These are phyloP conservation scores for Drosophila subobscura DNA, from an alignment of 1,140 invertebrate genomes.

Conservation along the genomic window DNA sequence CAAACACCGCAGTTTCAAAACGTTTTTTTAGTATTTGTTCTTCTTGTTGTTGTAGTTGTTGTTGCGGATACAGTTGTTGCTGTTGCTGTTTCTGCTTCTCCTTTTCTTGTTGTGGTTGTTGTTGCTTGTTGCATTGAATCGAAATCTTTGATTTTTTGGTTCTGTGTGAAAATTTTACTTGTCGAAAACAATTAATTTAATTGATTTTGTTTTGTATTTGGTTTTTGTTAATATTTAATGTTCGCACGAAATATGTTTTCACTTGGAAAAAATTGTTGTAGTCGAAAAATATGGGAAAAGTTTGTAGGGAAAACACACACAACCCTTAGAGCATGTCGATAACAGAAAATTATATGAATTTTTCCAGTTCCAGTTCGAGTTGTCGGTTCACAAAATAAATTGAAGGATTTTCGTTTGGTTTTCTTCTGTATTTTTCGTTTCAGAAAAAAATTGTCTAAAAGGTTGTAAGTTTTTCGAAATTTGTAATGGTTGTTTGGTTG, in stretches of 20 bases:
- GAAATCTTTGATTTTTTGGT: conserved; percentile 25
- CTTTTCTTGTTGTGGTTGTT: conserved; percentile 30
- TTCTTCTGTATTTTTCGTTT: conserved; percentile 8
- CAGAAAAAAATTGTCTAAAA: conserved; percentile 38
- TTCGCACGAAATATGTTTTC: conserved; percentile 34
- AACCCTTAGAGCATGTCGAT: conserved; percentile 38
- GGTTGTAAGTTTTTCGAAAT: conserved; percentile 44
- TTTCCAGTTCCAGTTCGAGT: neutral
- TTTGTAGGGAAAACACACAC: conserved; percentile 54
- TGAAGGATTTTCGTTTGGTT: conserved; percentile 28
- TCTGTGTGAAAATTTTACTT: conserved; percentile 21
- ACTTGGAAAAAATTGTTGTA: conserved; percentile 59
- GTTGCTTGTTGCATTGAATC: conserved; percentile 50
- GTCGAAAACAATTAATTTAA: neutral
- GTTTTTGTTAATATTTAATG: neutral
- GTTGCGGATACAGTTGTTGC: conserved; percentile 17
- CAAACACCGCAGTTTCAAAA: conserved; percentile 78
- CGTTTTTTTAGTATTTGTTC: conserved; percentile 58
- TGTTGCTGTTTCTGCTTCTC: conserved; percentile 16
- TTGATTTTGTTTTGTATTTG: conserved; percentile 21
- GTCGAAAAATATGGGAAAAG: neutral
- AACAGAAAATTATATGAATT: neutral
- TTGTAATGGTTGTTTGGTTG: conserved; percentile 10
- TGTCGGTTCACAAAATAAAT: neutral
- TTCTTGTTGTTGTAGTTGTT: conserved; percentile 24